Conservation (phyloP, 2,113 vertebrate genomes). For the Nematolebias whitei region DNA sequence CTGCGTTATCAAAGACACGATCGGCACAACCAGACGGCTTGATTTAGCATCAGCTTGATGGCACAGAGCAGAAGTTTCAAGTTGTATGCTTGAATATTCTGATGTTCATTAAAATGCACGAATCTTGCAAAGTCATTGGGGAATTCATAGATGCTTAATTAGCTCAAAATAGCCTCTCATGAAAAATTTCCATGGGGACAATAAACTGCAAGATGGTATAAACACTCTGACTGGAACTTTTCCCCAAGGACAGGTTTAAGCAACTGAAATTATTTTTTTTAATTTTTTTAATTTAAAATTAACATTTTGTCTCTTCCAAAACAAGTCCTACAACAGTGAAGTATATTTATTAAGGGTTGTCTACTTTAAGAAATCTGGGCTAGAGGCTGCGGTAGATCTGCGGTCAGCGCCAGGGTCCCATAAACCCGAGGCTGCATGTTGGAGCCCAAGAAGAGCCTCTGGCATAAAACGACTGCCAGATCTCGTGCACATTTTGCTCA, state of each 20-base stretch:
- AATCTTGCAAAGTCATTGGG: slow-evolving; percentile 18
- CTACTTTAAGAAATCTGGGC: not conserved
- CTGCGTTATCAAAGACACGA: slow-evolving; percentile 47
- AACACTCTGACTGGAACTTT: slow-evolving; percentile 69
- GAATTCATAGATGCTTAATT: slow-evolving; percentile 44
- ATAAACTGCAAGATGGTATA: slow-evolving; percentile 38
- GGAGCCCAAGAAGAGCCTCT: no score
- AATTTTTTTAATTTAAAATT: not conserved
- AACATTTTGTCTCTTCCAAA: slow-evolving; percentile 10
- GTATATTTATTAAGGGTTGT: no score
- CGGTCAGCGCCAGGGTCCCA: no score
- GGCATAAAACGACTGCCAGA: no score
- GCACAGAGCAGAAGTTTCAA: slow-evolving; percentile 15
- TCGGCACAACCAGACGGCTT: slow-evolving; percentile 38
- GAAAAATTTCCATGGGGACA: slow-evolving; percentile 37
- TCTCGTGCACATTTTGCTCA: no score
- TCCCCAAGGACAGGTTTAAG: slow-evolving; percentile 37
- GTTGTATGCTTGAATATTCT: not conserved
- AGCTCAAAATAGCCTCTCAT: slow-evolving; percentile 43
- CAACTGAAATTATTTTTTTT: slow-evolving; percentile 22
- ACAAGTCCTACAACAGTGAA: not conserved
- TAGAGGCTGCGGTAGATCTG: not conserved
- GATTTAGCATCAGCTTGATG: slow-evolving; percentile 45
- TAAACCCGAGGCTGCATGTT: no score
- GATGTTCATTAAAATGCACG: slow-evolving; percentile 27